phyloP scores from a whole-genome alignment of 2,888 invertebrate genomes.

The Spialia ferax region DNA sequence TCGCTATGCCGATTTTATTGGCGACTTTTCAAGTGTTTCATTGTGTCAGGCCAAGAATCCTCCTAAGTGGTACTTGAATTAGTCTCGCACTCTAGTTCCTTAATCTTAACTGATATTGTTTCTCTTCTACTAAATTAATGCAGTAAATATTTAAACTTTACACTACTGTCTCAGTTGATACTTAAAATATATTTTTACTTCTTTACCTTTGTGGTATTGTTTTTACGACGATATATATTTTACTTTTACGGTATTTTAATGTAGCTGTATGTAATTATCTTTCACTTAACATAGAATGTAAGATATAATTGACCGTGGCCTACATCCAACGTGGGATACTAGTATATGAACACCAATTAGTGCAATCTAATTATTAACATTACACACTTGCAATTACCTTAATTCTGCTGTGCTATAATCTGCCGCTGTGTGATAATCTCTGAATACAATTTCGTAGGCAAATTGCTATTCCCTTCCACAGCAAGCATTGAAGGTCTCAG shows the following conservation, averaged over 20 bases:
- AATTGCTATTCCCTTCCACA: conserved; percentile 61
- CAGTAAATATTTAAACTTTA: no score
- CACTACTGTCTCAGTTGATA: no score
- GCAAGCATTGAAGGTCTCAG: conserved; percentile 50
- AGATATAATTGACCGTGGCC: background rate
- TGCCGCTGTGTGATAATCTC: conserved; percentile 54
- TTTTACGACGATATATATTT: no score
- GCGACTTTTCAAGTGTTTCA: conserved; percentile 41
- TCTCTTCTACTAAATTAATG: background rate
- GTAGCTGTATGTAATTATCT: background rate
- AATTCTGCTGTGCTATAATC: conserved; percentile 62
- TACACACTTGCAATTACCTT: conserved; percentile 62
- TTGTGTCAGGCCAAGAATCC: background rate
- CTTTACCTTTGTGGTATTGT: no score
- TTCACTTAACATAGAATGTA: background rate
- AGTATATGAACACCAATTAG: background rate
- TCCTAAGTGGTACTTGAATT: conserved; percentile 8
- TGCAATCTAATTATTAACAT: conserved; percentile 51
- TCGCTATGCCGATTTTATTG: conserved; percentile 42
- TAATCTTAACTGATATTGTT: background rate
- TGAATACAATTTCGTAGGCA: conserved; percentile 57
- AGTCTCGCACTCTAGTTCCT: background rate
- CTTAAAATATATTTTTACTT: no score
- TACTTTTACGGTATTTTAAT: no score
- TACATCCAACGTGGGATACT: background rate